Conservation (phyloP, 2,797 vertebrate genomes). For the Mormyrus hasselquistii region DNA sequence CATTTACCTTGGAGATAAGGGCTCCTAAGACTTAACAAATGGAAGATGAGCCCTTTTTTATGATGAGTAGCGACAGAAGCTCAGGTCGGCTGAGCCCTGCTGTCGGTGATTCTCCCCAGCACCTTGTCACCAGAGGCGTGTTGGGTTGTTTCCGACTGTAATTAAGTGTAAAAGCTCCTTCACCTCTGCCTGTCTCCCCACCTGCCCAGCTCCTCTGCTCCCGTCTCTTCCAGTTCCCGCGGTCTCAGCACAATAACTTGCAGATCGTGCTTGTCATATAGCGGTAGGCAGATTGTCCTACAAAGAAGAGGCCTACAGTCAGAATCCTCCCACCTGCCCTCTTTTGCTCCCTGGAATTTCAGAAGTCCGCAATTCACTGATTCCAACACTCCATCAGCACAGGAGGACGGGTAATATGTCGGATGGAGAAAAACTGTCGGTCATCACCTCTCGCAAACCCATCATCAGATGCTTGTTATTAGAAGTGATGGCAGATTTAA, state of each 20-base stretch:
- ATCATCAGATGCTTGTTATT: constrained; percentile 23
- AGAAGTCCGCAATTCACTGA: background rate
- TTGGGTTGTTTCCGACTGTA: background rate
- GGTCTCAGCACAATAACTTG: background rate
- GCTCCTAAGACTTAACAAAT: background rate
- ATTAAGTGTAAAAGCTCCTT: background rate
- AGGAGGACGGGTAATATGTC: background rate
- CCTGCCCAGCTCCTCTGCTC: background rate
- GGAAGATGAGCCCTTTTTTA: background rate
- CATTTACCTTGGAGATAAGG: background rate
- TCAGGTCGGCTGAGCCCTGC: background rate
- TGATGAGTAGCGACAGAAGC: background rate
- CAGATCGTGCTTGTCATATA: background rate
- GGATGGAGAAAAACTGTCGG: background rate
- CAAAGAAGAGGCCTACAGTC: background rate
- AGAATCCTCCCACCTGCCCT: background rate
- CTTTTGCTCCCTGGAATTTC: background rate
- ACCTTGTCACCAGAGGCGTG: background rate
- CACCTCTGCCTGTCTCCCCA: background rate
- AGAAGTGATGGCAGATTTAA: constrained; percentile 31
- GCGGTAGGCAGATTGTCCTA: background rate
- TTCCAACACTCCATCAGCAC: background rate
- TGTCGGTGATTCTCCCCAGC: background rate
- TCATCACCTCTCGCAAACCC: background rate
- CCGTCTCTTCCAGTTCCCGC: background rate